Evolutionary conservation across 2,797 vertebrate species (phyloP).

Genomic region (Oceanodroma leucorhoa): DNA sequence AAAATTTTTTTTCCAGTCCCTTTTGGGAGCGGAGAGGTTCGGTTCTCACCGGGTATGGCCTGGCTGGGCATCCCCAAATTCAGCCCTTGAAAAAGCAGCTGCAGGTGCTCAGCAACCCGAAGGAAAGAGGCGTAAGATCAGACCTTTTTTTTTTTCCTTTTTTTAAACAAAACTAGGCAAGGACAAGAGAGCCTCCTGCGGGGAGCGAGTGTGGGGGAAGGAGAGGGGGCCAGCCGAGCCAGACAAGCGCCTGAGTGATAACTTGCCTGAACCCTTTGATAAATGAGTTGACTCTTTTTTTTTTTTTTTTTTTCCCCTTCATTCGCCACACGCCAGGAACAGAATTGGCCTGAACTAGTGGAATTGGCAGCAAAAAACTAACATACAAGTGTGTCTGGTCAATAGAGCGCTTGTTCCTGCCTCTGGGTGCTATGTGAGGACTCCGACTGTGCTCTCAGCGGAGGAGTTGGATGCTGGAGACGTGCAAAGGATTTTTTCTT

Average conservation of each 20-base stretch:
- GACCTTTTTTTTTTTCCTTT: background rate
- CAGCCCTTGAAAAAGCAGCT: constrained; percentile 7
- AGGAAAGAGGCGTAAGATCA: background rate
- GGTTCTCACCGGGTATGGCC: background rate
- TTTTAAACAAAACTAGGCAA: constrained; percentile 14
- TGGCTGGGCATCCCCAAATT: background rate
- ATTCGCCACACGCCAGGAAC: constrained; percentile 36
- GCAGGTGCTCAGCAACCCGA: constrained; percentile 30
- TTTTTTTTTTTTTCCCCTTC: background rate
- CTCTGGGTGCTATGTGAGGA: constrained; percentile 86
- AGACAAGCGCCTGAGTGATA: constrained; percentile 61
- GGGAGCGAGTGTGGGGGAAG: constrained; percentile 22
- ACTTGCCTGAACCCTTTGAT: constrained; percentile 66
- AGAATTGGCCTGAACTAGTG: constrained; percentile 38
- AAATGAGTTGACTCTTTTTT: constrained; percentile 52
- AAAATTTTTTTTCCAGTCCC: background rate
- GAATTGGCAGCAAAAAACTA: constrained; percentile 62
- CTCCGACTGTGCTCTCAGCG: constrained; percentile 72
- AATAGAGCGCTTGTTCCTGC: constrained; percentile 73
- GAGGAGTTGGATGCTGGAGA: background rate
- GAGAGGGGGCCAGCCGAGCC: constrained; percentile 22
- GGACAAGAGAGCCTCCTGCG: constrained; percentile 47
- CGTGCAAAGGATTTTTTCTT: background rate
- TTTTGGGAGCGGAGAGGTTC: background rate
- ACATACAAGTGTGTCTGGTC: constrained; percentile 63